Evolutionary conservation across 2,113 vertebrate species (phyloP), one percentile per base, ranked within the genome.

Genomic region (Esox niger): DNA sequence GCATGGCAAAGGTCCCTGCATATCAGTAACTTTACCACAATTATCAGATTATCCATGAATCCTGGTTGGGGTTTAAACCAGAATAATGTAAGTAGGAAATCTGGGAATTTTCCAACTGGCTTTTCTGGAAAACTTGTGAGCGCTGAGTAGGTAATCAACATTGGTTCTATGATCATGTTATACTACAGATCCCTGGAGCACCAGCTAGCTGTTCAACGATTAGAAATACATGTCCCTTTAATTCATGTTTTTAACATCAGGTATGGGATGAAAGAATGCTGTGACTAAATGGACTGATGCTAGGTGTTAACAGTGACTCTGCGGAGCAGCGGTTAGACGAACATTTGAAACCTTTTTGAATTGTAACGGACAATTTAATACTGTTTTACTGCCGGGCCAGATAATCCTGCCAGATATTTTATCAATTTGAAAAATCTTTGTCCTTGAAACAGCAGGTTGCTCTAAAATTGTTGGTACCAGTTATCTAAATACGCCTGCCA

Each of bases 211-310:
- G 57, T 25, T 4, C 10, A 66, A 68, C 30, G 0, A 17, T 6
- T 46, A 54, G 52, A 38, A 58, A 47, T 4, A 33, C 52, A 56
- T 49, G 76, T 75, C 80, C 84, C 82, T 86, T 84, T 86, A 85
- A 80, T 69, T 7, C 33, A 52, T 6, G 2, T 60, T 55, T 60
- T 54, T 55, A 57, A 32, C 56, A 69, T 47, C 64, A 66, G 30
- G 27, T 23, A 29, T 33, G 23, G 64, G 21, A 9, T 4, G 9
- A 35, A 20, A 38, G 55, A 68, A 7, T 0, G 6, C 21, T 7
- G 9, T 56, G 15, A 26, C 21, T 56, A 2, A 4, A 26, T 0
- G 20, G 47, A 7, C 2, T 21, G 47, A 6, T 9, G n/a, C 47
- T 52, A 20, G 20, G n/a, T 52, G 47, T 10, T 6, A 52, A 43